Conservation (phyloP, 2,888 invertebrate genomes). For the Andrena trimmerana region DNA sequence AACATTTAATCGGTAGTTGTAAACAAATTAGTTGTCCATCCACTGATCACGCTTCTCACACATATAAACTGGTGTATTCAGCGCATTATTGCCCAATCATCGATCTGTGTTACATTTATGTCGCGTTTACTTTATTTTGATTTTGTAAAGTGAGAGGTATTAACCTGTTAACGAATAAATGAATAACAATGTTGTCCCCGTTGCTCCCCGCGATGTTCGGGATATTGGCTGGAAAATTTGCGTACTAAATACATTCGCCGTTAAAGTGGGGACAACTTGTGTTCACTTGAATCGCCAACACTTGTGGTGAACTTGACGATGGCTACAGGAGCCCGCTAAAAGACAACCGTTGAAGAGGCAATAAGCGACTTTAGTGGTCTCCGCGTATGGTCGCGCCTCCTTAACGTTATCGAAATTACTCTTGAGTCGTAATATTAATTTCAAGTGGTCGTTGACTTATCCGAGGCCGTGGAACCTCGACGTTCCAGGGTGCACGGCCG, state of each 20-base stretch:
- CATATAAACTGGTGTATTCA: background rate
- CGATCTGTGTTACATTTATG: background rate
- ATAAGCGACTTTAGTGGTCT: constrained; percentile 27
- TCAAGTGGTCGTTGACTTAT: constrained; percentile 45
- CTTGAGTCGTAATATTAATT: constrained; percentile 57
- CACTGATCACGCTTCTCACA: background rate
- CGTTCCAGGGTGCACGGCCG: background rate
- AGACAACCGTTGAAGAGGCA: constrained; percentile 20
- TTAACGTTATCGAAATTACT: constrained; percentile 37
- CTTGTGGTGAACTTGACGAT: background rate
- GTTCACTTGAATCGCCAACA: too few species aligned
- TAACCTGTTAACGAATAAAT: background rate
- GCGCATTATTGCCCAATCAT: background rate
- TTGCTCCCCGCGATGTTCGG: background rate
- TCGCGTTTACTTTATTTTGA: background rate
- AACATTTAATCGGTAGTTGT: background rate
- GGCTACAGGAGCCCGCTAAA: constrained; percentile 18
- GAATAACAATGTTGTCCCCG: background rate
- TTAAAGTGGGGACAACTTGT: background rate
- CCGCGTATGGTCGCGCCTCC: constrained; percentile 10
- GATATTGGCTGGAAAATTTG: background rate
- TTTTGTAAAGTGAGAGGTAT: background rate
- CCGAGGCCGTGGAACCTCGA: background rate
- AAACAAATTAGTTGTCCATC: background rate
- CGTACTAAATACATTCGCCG: background rate